phyloP scores from a whole-genome alignment of 2,888 invertebrate genomes.

The Xestia rhomboidea region DNA sequence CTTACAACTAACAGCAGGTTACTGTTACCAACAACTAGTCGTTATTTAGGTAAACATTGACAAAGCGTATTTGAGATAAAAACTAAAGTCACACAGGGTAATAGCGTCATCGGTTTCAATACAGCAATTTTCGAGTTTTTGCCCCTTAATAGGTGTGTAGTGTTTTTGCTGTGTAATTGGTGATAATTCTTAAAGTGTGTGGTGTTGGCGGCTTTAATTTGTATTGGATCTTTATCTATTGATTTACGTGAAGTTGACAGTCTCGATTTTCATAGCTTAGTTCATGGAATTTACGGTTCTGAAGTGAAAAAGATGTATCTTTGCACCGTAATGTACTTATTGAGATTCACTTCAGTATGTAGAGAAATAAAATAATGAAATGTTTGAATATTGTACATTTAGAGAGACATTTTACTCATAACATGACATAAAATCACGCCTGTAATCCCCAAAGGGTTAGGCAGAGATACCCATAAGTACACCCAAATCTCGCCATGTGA shows the following conservation, averaged over 20 bases:
- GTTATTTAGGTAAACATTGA: constrained; percentile 69
- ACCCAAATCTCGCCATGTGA: not conserved
- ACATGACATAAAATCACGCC: not conserved
- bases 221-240: constrained; percentile 76
- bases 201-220: constrained; percentile 63
- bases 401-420: not conserved
- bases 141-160: constrained; percentile 66
- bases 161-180: constrained; percentile 79
- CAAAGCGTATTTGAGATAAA: constrained; percentile 69
- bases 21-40: not conserved
- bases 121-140: constrained; percentile 76
- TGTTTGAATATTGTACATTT: not conserved
- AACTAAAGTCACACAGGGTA: constrained; percentile 75
- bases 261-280: not conserved
- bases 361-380: not conserved
- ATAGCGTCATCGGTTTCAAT: constrained; percentile 78
- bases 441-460: too few species aligned
- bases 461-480: too few species aligned
- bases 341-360: not conserved
- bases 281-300: not conserved
- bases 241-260: constrained; percentile 70
- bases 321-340: not conserved
- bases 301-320: not conserved
- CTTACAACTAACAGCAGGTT: constrained; percentile 13
- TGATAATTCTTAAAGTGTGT: constrained; percentile 72